Percentiles rank a stretch among this genome's conserved stretches.
Conservation (phyloP, 1,140 invertebrate genomes). For the Brachionus rotundiformis region DNA sequence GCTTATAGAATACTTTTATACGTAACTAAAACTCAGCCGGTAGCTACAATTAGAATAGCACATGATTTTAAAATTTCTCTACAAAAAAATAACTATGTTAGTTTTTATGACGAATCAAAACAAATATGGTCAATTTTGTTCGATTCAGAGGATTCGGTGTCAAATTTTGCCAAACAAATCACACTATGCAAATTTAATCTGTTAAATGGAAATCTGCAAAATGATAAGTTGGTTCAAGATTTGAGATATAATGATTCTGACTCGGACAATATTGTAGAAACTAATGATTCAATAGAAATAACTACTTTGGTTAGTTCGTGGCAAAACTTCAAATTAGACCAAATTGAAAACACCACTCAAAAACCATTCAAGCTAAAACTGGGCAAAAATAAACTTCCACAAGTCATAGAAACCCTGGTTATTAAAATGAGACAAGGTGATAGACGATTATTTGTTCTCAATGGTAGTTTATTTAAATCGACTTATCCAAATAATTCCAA, state of each 20-base stretch:
- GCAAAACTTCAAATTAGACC: constrained; percentile 1
- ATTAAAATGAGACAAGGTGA: constrained; percentile 51
- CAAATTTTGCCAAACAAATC: constrained; percentile 61
- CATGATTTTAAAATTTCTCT: constrained; percentile 60
- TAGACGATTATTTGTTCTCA: constrained; percentile 46
- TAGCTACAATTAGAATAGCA: constrained; percentile 61
- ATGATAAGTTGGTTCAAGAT: constrained; percentile 40
- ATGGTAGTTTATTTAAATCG: background rate
- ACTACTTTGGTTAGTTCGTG: constrained; percentile 15
- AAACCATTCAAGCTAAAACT: constrained; percentile 37
- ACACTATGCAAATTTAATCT: constrained; percentile 46
- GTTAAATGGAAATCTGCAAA: background rate
- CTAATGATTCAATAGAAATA: constrained; percentile 39
- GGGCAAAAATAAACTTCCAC: constrained; percentile 47
- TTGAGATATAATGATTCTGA: background rate
- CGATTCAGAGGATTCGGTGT: constrained; percentile 58
- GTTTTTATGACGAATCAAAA: constrained; percentile 63
- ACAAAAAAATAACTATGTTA: constrained; percentile 65
- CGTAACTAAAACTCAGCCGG: constrained; percentile 61
- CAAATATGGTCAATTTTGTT: constrained; percentile 64
- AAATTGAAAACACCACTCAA: constrained; percentile 35
- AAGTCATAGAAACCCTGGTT: constrained; percentile 7
- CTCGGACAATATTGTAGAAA: background rate
- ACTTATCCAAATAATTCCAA: background rate
- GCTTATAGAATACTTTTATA: constrained; percentile 64